Evolutionary conservation across 2,888 invertebrate species (phyloP), one percentile per base, ranked within the genome.

Genomic region (Diplolepis rosae): DNA sequence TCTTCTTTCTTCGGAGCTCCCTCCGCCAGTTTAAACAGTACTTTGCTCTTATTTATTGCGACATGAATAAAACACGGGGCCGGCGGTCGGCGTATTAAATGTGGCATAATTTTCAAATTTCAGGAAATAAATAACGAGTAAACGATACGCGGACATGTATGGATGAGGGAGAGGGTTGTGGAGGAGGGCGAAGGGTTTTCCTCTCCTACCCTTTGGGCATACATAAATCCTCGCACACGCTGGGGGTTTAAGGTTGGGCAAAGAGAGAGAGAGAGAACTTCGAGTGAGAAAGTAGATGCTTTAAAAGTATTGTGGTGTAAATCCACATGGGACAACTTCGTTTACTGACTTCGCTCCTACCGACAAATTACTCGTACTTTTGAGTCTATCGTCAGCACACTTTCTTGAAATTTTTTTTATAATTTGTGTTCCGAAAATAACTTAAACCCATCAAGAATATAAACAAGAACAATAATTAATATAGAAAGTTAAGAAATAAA

Each of bases 81-180:
- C 68, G 73, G 69, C 77, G 79, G 79, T 79, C 78, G 77, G 81
- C 79, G 83, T 83, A 84, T 87, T 87, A 87, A 86, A 87, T 84
- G 86, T 82, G 82, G 87, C 84, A 87, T 87, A 87, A 87, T 87
- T 87, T 87, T 87, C 85, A 87, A 87, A 87, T 87, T 87, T 87
- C 77, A 69, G 81, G 83, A 86, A 86, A 87, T 87, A 87, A 87
- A 87, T 87, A 87, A 87, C 83, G 84, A 80, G 82, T 87, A 87
- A 87, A 86, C 86, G 86, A 87, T 87, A 85, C 85, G 84, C 83
- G 80, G 83, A 84, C 84, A 82, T 76, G 80, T 79, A 79, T 77
- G 80, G 72, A 18, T 22, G 18, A 73, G 75, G 79, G 78, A 24
- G 56, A 32, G 24, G 22, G 13, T 32, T 35, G 24, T n/a, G 61